Evolutionary conservation across 1,140 invertebrate species (phyloP).

Genomic region (fruit fly (Drosophila melanogaster)): Release_6_plus_ISO1_MT NT_033779.5:7534001-7534500

Average conservation of each 20-base stretch:
- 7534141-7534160: neutral
- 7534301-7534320: constrained; percentile 68
- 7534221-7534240: constrained; percentile 8
- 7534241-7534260: constrained; percentile 24
- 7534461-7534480: constrained; percentile 46
- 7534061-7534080: constrained; percentile 45
- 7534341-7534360: constrained; percentile 56
- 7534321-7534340: constrained; percentile 66
- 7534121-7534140: constrained; percentile 22
- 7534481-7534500: constrained; percentile 28
- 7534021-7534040: constrained; percentile 44
- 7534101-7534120: constrained; percentile 26
- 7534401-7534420: neutral
- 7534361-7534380: constrained; percentile 55
- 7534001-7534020: constrained; percentile 3
- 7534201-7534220: constrained; percentile 15
- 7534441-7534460: constrained; percentile 47
- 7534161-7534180: constrained; percentile 3
- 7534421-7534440: neutral
- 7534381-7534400: constrained; percentile 48
- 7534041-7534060: constrained; percentile 72
- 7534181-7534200: constrained; percentile 15
- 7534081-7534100: constrained; percentile 60
- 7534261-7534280: constrained; percentile 38
- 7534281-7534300: constrained; percentile 28